Evolutionary conservation across 1,140 invertebrate species (phyloP).

Genomic region (Penaeus chinensis): DNA sequence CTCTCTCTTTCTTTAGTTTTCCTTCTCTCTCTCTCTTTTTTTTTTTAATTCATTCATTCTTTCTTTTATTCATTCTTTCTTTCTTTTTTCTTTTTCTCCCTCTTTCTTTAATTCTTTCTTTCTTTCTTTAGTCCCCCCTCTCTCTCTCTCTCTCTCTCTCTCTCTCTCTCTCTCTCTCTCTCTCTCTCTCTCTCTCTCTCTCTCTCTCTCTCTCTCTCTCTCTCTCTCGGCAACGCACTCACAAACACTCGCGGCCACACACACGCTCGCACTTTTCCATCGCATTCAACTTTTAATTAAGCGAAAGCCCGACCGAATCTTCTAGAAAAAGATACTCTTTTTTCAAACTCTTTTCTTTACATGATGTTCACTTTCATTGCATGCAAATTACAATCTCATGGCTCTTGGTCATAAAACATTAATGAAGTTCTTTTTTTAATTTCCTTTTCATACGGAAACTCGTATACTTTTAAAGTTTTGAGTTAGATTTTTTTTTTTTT

Average conservation of each 20-base stretch:
- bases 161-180: slow-evolving; percentile 72
- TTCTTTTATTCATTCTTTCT: not conserved
- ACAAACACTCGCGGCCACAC: not conserved
- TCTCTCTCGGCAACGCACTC: not conserved
- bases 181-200: not conserved
- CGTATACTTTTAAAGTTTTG: too few species aligned
- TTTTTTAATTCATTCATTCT: too few species aligned
- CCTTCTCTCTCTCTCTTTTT: not conserved
- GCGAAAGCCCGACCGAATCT: too few species aligned
- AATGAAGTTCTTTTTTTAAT: too few species aligned
- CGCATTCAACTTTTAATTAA: too few species aligned
- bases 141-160: slow-evolving; percentile 78
- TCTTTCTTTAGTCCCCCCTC: slow-evolving; percentile 74
- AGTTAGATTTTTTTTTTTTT: too few species aligned
- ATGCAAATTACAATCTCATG: too few species aligned
- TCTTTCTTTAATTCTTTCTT: slow-evolving; percentile 67
- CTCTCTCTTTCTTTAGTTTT: not conserved
- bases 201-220: not conserved
- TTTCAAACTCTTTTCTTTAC: too few species aligned
- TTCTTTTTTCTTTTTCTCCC: slow-evolving; percentile 67
- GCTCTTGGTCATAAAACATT: too few species aligned
- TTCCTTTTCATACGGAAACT: too few species aligned
- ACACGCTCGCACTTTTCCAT: not conserved
- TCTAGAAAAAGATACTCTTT: slow-evolving; percentile 24
- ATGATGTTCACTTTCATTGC: too few species aligned